Evolutionary conservation across 1,140 invertebrate species (phyloP), one percentile per base, ranked within the genome.

Genomic region (Lysiphlebus fabarum): DNA sequence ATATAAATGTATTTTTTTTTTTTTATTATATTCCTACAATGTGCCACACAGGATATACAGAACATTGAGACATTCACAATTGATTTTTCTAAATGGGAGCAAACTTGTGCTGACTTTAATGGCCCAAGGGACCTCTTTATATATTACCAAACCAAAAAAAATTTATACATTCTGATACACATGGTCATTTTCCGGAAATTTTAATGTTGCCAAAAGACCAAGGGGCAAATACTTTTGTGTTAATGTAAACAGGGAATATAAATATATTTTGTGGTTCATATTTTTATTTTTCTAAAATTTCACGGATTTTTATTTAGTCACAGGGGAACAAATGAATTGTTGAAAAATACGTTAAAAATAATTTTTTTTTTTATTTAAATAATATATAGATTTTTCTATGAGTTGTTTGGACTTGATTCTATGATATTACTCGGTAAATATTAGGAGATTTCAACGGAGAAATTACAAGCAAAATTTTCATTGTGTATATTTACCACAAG

Each of bases 121-220:
- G 49, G 49, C 49, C 49, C 49, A 33, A 8, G 49, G 49, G 49
- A 51, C 36, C 33, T 33, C 47, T 49, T 26, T 26, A 26, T 26
- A 4, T 26, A 26, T 26, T 26, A 26, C 17, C 17, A 26, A 26
- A 26, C 17, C 17, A 26, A 26, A 26, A 26, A 26, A 26, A 1
- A 4, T 26, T 26, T 26, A 26, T 26, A 26, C 2, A 26, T 26
- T 26, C 17, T 40, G 38, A 36, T 55, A 42, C 44, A 55, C 7
- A 55, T 41, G 41, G 26, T 34, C 33, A 43, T 55, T 44, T 55
- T 55, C 53, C 53, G 34, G 53, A 55, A 55, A 55, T 55, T 55
- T 55, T 34, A 55, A 17, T 55, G 53, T 55, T 55, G 53, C 41
- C 53, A 55, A 55, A 55, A 55, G 53, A 55, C 12, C 44, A 8